Base-by-base conservation (phyloP, 2,797 vertebrate genomes). In the Basileuterus tristriatus region DNA sequence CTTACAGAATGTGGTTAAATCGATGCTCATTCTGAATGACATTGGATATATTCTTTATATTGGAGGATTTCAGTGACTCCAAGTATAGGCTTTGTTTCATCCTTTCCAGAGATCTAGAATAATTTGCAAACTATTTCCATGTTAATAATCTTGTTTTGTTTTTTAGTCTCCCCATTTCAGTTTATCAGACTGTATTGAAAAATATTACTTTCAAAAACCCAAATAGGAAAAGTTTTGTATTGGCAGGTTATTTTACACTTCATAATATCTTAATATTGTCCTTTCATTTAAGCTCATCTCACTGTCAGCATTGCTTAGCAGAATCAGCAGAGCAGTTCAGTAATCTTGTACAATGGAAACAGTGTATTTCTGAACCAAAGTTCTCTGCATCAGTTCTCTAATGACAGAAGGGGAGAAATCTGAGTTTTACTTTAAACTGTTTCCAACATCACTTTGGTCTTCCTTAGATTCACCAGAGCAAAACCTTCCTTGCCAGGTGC, bases 221-320 rank as follows among this genome's bases (percentile, higher is more conserved):
- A 67, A 43, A 58, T 21, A 47, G 7, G 6, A 44, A 20, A 85
- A 44, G 1, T 16, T 44, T 69, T 62, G 10, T 24, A 11, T 12
- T 64, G 37, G 29, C 36, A 6, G 1, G 32, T 20, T 53, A 41
- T 39, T 8, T 27, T 59, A n/a, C 27, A 16, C 3, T 37, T 29
- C 36, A 8, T 37, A 52, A 32, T 39, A 75, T 32, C 15, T 27
- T 46, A 60, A 4, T 70, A 30, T 14, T 41, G 2, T 58, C 39
- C 71, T 81, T 79, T 74, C 16, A 26, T 20, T 27, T 43, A 24
- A 85, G n/a, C 9, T 71, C 17, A 60, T 37, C 17, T 19, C 8
- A 41, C 0, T 32, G 34, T 67, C 37, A 79, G 2, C 18, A 20
- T 6, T 50, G 15, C 8, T 78, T 1, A 1, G 15, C 29, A 14